Evolutionary conservation across 2,113 vertebrate genomes (phyloP).

Genomic region (Holacanthus passer): DNA sequence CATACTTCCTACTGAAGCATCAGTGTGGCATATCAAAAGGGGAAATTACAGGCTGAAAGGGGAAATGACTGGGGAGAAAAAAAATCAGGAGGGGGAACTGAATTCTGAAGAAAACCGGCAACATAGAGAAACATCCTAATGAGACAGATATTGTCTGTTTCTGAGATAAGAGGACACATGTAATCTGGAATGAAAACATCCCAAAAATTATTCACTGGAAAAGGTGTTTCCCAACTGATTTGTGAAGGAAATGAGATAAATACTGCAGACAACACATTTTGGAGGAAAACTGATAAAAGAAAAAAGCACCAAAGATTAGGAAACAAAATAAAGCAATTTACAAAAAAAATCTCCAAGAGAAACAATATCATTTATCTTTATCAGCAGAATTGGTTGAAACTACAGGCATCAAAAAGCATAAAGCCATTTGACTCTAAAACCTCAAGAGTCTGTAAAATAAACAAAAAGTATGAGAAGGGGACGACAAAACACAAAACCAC

Average conservation of each 20-base stretch:
- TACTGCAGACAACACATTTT: not conserved
- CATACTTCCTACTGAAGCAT: conserved; percentile 1
- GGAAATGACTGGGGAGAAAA: conserved; percentile 50
- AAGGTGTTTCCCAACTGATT: not conserved
- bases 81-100: not conserved
- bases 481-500: not conserved
- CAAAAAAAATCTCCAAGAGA: too few species aligned
- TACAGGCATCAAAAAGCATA: not conserved
- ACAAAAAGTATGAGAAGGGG: not conserved
- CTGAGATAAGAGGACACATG: not conserved
- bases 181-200: not conserved
- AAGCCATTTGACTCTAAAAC: not conserved
- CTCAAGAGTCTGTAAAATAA: not conserved
- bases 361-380: not conserved
- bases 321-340: not conserved
- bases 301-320: not conserved
- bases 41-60: conserved; percentile 59
- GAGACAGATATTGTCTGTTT: not conserved
- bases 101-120: conserved; percentile 22
- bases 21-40: conserved; percentile 21
- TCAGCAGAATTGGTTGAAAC: not conserved
- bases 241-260: not conserved
- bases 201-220: not conserved
- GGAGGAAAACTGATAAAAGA: not conserved
- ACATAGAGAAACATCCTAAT: not conserved